A percentile compares a stretch with the other conserved stretches of the same genome.
Conservation (phyloP, 2,888 invertebrate genomes). For the Clivina fossor region DNA sequence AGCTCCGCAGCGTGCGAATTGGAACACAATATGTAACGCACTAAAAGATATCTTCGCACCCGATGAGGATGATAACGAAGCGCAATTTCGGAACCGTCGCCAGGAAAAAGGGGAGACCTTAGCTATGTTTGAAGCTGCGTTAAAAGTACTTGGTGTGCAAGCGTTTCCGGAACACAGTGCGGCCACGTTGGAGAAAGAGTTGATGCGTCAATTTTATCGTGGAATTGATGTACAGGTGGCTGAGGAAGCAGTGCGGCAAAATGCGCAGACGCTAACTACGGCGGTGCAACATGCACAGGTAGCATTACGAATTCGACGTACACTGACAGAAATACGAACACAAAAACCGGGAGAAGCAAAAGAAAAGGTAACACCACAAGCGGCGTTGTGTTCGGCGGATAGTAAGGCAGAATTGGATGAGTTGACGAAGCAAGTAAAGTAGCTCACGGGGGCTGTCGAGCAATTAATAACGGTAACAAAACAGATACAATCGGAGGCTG, state of each 20-base stretch:
- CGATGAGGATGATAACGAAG: no score
- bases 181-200: no score
- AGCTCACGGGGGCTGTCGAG: not conserved
- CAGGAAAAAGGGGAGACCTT: not conserved
- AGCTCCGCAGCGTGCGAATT: not conserved
- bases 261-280: no score
- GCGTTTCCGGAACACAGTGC: no score
- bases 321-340: not conserved
- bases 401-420: not conserved
- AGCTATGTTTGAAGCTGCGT: slow-evolving; percentile 3
- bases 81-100: not conserved
- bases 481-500: no score
- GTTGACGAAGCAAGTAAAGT: not conserved
- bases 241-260: no score
- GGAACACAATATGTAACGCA: not conserved
- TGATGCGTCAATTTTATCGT: no score
- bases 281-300: no score
- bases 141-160: not conserved
- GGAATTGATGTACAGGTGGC: no score
- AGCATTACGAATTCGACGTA: no score
- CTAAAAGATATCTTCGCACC: no score
- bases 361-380: not conserved
- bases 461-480: no score
- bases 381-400: not conserved
- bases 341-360: not conserved